Conservation (phyloP, 2,888 invertebrate genomes). For the Onchidella celtica region DNA sequence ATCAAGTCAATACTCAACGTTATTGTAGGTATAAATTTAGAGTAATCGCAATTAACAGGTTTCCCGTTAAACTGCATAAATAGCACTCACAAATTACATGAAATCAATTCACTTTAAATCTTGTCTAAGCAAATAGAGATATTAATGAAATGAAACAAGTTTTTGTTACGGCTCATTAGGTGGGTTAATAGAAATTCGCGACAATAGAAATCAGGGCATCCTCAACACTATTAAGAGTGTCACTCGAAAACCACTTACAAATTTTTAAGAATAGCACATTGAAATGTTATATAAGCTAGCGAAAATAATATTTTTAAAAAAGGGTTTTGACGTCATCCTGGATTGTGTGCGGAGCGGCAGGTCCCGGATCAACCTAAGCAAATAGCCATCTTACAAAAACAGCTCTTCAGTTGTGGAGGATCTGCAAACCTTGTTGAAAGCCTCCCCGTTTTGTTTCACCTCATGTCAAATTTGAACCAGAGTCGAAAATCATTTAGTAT, state of each 20-base stretch:
- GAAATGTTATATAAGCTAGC: conserved; percentile 7
- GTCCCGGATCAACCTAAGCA: conserved; percentile 17
- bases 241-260: not conserved
- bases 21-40: no score
- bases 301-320: conserved; percentile 17
- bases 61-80: no score
- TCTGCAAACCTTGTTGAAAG: conserved; percentile 17
- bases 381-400: not conserved
- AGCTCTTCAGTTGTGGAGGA: conserved; percentile 1
- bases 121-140: not conserved
- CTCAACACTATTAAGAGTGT: not conserved
- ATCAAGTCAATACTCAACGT: no score
- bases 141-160: not conserved
- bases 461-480: not conserved
- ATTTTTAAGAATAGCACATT: conserved; percentile 16
- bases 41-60: no score
- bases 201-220: not conserved
- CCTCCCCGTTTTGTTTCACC: conserved; percentile 26
- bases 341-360: conserved; percentile 1
- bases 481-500: conserved; percentile 39
- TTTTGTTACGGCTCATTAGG: not conserved
- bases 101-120: no score
- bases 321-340: conserved; percentile 10
- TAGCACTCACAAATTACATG: no score
- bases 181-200: not conserved